phyloP scores from a whole-genome alignment of 2,888 invertebrate species.

The Trachelus stipa region DNA sequence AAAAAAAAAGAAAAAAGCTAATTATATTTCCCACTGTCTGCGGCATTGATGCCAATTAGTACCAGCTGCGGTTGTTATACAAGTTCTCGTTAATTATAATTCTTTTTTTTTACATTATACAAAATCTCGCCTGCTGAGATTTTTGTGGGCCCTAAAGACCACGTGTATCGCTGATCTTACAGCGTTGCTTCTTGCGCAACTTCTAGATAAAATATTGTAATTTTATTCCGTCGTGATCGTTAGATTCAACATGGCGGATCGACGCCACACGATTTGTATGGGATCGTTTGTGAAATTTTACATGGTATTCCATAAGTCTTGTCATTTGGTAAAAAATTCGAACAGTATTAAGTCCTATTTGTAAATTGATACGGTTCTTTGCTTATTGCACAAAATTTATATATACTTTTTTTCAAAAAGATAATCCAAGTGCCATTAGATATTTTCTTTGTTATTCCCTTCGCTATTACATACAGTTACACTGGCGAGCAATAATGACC shows the following conservation, averaged over 20 bases:
- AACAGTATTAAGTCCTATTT: neutral
- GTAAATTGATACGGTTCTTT: neutral
- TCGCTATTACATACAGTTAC: neutral
- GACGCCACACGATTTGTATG: neutral
- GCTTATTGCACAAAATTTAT: neutral
- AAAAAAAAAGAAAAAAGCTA: slow-evolving; percentile 12
- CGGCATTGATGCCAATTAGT: neutral
- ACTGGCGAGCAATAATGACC: no score
- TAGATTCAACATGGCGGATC: neutral
- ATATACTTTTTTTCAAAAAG: neutral
- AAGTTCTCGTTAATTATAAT: neutral
- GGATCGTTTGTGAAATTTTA: neutral
- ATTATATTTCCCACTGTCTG: slow-evolving; percentile 20
- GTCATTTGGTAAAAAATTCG: neutral
- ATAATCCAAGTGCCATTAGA: neutral
- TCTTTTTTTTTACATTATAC: neutral
- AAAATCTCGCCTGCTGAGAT: neutral
- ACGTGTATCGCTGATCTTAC: neutral
- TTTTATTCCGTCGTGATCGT: neutral
- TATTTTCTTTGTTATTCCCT: neutral
- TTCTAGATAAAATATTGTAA: neutral
- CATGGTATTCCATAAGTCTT: neutral
- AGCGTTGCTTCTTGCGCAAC: neutral
- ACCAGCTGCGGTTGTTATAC: neutral
- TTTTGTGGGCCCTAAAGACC: neutral